Conservation (phyloP, 2,797 vertebrate genomes). For the Karalla daura region DNA sequence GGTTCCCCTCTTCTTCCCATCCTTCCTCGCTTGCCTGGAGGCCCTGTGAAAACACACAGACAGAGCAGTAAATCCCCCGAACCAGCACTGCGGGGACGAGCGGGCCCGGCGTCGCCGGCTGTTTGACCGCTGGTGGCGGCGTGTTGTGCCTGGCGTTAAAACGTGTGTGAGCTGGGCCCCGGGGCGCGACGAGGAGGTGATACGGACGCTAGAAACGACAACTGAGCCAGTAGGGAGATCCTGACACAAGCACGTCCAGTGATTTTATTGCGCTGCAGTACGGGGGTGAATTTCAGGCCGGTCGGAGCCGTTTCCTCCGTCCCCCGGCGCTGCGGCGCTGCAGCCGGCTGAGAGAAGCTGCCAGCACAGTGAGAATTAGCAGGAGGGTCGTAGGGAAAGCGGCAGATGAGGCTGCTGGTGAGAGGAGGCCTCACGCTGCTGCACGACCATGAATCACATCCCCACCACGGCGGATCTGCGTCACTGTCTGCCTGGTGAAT, state of each 20-base stretch:
- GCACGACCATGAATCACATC: conserved; percentile 54
- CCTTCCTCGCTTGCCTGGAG: conserved; percentile 91
- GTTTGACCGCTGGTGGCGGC: conserved; percentile 47
- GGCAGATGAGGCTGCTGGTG: conserved; percentile 35
- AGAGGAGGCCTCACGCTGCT: conserved; percentile 47
- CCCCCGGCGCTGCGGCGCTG: conserved; percentile 29
- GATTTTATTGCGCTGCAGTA: conserved; percentile 20
- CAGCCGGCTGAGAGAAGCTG: background rate
- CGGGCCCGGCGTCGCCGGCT: conserved; percentile 33
- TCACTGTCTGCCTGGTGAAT: conserved; percentile 27
- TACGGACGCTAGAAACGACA: conserved; percentile 16
- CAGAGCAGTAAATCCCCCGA: conserved; percentile 50
- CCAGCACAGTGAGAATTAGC: conserved; percentile 33
- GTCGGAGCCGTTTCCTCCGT: conserved; percentile 5
- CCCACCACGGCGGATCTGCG: conserved; percentile 21
- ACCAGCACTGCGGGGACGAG: conserved; percentile 45
- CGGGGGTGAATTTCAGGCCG: background rate
- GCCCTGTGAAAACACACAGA: conserved; percentile 85
- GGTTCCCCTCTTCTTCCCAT: conserved; percentile 90
- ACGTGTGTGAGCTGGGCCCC: conserved; percentile 49
- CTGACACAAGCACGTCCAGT: conserved; percentile 9
- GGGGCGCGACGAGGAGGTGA: background rate
- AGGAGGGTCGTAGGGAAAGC: conserved; percentile 16
- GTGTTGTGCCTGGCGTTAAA: conserved; percentile 49
- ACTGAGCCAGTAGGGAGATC: conserved; percentile 12